Conservation (phyloP, 1,140 invertebrate species). For the Ridgeia piscesae region DNA sequence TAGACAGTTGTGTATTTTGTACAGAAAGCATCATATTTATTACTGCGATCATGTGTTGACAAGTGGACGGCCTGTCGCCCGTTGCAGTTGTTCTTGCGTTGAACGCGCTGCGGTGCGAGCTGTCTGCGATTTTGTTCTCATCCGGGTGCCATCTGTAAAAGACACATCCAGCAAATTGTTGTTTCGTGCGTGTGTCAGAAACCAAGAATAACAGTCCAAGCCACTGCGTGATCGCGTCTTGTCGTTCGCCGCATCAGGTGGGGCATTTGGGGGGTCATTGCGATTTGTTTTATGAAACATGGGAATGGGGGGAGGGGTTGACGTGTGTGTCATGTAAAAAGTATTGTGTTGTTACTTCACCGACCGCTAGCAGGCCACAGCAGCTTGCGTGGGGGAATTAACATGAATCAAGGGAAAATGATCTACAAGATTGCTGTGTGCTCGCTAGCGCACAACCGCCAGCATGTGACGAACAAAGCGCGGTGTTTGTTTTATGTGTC, state of each 20-base stretch:
- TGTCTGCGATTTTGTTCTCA: background rate
- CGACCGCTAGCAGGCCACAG: background rate
- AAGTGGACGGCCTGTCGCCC: background rate
- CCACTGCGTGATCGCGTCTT: background rate
- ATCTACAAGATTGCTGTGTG: background rate
- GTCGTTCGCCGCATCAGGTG: background rate
- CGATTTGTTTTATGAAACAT: background rate
- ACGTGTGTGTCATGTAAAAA: background rate
- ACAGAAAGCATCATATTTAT: constrained; percentile 8
- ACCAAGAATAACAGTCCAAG: background rate
- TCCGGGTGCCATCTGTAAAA: background rate
- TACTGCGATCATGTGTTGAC: background rate
- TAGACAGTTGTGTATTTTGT: background rate
- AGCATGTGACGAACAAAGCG: background rate
- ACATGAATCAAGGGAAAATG: background rate
- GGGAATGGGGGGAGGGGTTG: background rate
- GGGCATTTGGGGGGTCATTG: background rate
- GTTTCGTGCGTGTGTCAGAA: background rate
- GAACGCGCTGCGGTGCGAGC: background rate
- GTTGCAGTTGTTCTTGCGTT: background rate
- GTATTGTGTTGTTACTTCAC: background rate
- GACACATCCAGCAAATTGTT: background rate
- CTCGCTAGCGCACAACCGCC: background rate
- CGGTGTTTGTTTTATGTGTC: background rate
- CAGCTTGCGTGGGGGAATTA: background rate